These are phyloP conservation scores for Gavialis gangeticus DNA, from an alignment of 2,113 vertebrate genomes.

Conservation along the genomic window DNA sequence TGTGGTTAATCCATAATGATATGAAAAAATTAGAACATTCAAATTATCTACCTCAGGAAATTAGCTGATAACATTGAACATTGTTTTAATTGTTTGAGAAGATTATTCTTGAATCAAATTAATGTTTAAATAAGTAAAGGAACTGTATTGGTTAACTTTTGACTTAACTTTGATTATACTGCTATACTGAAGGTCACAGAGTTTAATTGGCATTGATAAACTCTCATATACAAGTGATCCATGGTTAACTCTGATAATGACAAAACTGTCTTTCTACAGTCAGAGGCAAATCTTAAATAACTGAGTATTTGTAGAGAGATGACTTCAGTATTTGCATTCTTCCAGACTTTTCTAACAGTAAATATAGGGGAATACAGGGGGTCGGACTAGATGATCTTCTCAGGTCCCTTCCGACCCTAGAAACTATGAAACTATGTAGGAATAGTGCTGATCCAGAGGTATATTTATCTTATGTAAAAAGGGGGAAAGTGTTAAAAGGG, in stretches of 20 bases:
- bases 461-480: neutral
- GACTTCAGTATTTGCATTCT: slow-evolving; percentile 62
- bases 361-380: slow-evolving; percentile 47
- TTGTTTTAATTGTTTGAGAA: slow-evolving; percentile 10
- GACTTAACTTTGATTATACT: slow-evolving; percentile 51
- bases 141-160: slow-evolving; percentile 40
- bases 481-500: neutral
- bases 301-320: slow-evolving; percentile 18
- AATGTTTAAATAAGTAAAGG: slow-evolving; percentile 42
- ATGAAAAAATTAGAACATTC: neutral
- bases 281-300: slow-evolving; percentile 54
- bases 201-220: slow-evolving; percentile 72
- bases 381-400: no score
- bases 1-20: slow-evolving; percentile 33
- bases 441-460: neutral
- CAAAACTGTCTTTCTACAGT: slow-evolving; percentile 45
- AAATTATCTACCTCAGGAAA: slow-evolving; percentile 13
- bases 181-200: slow-evolving; percentile 51
- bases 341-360: slow-evolving; percentile 16
- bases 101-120: slow-evolving; percentile 19
- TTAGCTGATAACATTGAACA: neutral
- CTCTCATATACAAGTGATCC: slow-evolving; percentile 50
- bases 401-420: no score
- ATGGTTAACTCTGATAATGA: slow-evolving; percentile 55
- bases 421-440: no score